Conservation (phyloP, 2,113 vertebrate species). For the Sialia sialis region DNA sequence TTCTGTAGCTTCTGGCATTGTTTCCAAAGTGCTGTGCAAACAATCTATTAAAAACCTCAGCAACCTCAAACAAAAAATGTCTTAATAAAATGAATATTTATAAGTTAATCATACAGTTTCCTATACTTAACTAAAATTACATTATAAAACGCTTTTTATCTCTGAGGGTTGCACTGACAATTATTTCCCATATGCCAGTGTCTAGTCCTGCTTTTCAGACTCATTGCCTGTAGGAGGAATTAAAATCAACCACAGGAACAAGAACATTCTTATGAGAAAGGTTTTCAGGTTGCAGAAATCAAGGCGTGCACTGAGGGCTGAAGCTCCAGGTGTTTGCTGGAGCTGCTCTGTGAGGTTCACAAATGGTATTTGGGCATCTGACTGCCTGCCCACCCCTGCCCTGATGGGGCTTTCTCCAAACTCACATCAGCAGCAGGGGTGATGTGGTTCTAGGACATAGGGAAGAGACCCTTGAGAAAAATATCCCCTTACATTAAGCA, state of each 20-base stretch:
- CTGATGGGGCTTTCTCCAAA: not conserved
- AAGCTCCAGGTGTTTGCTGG: not conserved
- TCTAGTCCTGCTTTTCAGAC: not conserved
- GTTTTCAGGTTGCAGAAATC: not conserved
- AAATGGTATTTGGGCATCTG: fast-evolving
- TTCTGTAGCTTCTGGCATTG: not conserved
- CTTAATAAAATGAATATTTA: not conserved
- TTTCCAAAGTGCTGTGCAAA: not conserved
- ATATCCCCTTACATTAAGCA: not conserved
- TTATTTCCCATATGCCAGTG: not conserved
- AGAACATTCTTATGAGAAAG: not conserved
- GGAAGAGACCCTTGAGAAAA: not conserved
- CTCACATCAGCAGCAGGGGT: not conserved
- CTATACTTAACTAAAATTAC: not conserved
- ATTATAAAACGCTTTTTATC: not conserved
- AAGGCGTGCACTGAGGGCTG: not conserved
- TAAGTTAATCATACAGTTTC: not conserved
- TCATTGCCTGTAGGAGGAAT: not conserved
- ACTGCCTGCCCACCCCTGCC: not conserved
- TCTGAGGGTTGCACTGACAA: not conserved
- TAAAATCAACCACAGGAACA: not conserved
- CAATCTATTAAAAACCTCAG: not conserved
- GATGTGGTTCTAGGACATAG: not conserved
- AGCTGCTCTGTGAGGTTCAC: not conserved
- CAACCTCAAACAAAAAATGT: not conserved